Percentiles rank a stretch among this genome's conserved stretches.
These are phyloP conservation scores for Meloidogyne hapla DNA, from an alignment of 1,140 invertebrate species.

Conservation along the genomic window DNA sequence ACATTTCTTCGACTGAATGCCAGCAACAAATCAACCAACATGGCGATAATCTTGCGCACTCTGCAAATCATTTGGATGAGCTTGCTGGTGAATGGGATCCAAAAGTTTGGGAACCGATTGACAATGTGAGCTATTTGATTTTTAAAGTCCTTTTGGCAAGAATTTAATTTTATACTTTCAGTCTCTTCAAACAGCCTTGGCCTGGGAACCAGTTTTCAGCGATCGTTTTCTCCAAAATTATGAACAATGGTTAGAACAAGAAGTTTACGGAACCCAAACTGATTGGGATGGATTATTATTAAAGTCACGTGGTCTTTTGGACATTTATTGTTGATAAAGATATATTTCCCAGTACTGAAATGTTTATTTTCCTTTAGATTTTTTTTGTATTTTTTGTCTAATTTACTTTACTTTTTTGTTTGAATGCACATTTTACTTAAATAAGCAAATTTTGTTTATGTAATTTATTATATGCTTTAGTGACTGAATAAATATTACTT, in stretches of 20 bases:
- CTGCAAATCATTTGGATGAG: not conserved
- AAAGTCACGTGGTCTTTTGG: constrained; percentile 31
- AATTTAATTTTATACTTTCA: constrained; percentile 65
- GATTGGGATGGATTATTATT: constrained; percentile 68
- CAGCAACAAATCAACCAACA: constrained; percentile 11
- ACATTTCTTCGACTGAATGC: not conserved
- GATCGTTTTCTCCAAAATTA: constrained; percentile 88
- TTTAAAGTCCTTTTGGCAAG: no score
- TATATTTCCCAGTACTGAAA: not conserved
- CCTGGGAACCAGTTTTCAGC: constrained; percentile 74
- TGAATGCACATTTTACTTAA: no score
- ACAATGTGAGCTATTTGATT: constrained; percentile 15
- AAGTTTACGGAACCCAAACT: constrained; percentile 81
- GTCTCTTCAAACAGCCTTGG: constrained; percentile 78
- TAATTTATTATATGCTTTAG: no score
- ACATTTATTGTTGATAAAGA: constrained; percentile 22
- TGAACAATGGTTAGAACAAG: constrained; percentile 89
- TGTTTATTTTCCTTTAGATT: no score
- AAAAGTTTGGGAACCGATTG: constrained; percentile 28
- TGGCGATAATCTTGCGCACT: not conserved
- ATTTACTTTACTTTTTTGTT: no score
- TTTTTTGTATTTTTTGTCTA: no score
- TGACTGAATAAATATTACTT: no score
- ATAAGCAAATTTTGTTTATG: no score
- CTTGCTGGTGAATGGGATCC: constrained; percentile 24